Evolutionary conservation across 2,113 vertebrate genomes (phyloP).

Genomic region (Mus pahari): DNA sequence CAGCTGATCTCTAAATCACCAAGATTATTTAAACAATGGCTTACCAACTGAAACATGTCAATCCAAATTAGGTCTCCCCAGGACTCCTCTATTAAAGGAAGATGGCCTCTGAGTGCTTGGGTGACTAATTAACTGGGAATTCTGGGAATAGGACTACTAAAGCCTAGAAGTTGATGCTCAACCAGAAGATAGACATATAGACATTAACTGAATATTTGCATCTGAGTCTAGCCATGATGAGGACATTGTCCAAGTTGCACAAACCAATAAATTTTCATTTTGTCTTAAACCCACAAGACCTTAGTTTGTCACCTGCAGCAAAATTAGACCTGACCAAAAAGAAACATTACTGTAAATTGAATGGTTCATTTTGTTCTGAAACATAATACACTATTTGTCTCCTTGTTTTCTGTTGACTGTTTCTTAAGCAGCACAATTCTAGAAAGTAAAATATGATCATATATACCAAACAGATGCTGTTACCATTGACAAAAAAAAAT

Average conservation of each 20-base stretch:
- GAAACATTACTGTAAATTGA: background rate
- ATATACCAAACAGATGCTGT: slow-evolving; percentile 51
- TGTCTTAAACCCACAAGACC: background rate
- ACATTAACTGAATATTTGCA: background rate
- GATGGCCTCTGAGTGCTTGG: background rate
- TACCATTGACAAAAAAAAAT: background rate
- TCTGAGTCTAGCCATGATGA: background rate
- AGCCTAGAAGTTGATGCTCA: background rate
- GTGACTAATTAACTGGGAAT: no score
- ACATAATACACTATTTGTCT: background rate
- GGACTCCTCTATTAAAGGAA: background rate
- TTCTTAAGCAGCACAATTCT: slow-evolving; percentile 15
- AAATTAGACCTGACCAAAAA: slow-evolving; percentile 3
- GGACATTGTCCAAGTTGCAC: background rate
- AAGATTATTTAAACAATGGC: background rate
- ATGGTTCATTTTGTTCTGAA: background rate
- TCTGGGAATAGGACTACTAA: background rate
- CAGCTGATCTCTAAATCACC: background rate
- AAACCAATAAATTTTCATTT: background rate
- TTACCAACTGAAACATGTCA: background rate
- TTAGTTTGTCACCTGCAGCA: background rate
- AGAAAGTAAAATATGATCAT: slow-evolving; percentile 40
- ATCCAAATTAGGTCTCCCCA: background rate
- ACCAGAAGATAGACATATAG: background rate
- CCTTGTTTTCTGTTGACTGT: slow-evolving; percentile 13